Conservation (phyloP, 2,113 vertebrate genomes). For the Macrotus californicus region DNA sequence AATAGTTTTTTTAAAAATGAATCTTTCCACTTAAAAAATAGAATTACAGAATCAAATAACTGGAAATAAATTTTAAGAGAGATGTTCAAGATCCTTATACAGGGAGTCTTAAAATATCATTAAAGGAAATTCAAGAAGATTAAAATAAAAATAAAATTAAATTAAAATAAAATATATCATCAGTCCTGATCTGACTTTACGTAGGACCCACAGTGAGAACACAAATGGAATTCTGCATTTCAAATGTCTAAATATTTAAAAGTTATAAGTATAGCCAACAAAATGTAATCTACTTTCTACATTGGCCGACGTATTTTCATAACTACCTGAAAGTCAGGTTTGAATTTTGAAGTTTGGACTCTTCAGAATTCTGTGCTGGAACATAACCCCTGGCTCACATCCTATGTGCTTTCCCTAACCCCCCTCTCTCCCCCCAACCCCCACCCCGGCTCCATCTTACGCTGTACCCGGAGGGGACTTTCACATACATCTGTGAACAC, state of each 20-base stretch:
- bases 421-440: background rate
- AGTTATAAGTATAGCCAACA: background rate
- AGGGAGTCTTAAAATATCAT: background rate
- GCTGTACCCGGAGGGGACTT: too few relatives aligned
- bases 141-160: constrained; percentile 13
- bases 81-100: background rate
- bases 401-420: background rate
- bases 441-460: background rate
- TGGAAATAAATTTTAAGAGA: background rate
- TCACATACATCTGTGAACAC: background rate
- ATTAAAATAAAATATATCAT: background rate
- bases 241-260: background rate
- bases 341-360: background rate
- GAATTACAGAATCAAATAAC: background rate
- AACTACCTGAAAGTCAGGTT: background rate
- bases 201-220: background rate
- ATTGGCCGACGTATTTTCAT: background rate
- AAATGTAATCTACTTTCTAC: background rate
- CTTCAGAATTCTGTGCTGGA: background rate
- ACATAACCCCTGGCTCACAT: background rate
- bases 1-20: background rate
- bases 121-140: background rate
- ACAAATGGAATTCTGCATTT: background rate
- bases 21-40: background rate
- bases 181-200: background rate